Percentiles rank a stretch among this genome's conserved stretches.
phyloP scores from a whole-genome alignment of 1,140 invertebrate genomes.

The Antheraea pernyi region DNA sequence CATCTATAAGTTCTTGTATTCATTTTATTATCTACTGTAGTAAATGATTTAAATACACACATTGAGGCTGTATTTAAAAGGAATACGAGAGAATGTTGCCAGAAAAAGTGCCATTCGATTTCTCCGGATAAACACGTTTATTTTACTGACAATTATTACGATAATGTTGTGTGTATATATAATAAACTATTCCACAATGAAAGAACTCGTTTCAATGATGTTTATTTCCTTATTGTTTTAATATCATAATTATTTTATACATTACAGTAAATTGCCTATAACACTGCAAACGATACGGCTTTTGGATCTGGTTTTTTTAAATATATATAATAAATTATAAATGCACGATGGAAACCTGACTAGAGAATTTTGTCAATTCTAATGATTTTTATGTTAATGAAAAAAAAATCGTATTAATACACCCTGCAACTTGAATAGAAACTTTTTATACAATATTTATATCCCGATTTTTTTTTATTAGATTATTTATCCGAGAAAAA shows the following conservation, averaged over 20 bases:
- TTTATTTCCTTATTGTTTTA: constrained; percentile 10
- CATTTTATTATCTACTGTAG: background rate
- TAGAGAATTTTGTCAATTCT: constrained; percentile 64
- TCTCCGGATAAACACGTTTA: too few relatives aligned
- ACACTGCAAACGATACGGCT: constrained; percentile 62
- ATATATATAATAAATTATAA: constrained; percentile 65
- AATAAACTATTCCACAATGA: background rate
- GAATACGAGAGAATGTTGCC: too few relatives aligned
- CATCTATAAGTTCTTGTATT: background rate
- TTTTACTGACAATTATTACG: too few relatives aligned
- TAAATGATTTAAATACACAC: background rate
- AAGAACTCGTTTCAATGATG: constrained; percentile 26
- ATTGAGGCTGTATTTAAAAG: background rate
- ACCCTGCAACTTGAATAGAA: too few relatives aligned
- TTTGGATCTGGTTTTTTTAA: constrained; percentile 16
- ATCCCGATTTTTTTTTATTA: too few relatives aligned
- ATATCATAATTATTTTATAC: constrained; percentile 24
- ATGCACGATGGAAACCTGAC: constrained; percentile 65
- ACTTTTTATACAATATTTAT: too few relatives aligned
- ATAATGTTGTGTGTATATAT: background rate
- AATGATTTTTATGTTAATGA: background rate
- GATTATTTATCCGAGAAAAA: too few relatives aligned
- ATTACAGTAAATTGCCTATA: constrained; percentile 30
- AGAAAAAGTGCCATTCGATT: too few relatives aligned
- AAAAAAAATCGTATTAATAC: too few relatives aligned